Base-by-base conservation (phyloP, 2,113 vertebrate species). In the Psittacula cyanocephala region DNA sequence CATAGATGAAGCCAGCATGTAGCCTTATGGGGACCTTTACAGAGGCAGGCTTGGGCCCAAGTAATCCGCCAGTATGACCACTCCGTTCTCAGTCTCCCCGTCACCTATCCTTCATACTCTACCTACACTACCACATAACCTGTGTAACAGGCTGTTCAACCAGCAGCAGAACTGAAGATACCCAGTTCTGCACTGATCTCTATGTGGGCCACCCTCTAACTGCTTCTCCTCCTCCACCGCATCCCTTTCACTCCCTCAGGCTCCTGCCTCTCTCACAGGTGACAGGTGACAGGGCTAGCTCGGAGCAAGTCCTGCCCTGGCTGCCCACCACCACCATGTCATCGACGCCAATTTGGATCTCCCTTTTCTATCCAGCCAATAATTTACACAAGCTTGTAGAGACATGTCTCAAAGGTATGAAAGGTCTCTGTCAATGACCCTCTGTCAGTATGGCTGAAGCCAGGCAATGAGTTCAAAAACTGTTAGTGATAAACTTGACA, bases 221-320 rank as follows among this genome's bases (percentile, higher is more conserved):
- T 13, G 13, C 13, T 83, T 14, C 27, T 91, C 39, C 41, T 82
- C 28, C 19, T 62, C 15, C 25, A 39, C 28, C 3, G 0, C 27
- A 67, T n/a, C 23, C 28, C 24, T 29, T 43, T 43, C 2, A 3
- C 20, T 72, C 27, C 20, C 28, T 41, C 49, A 27, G 27, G 14
- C 31, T 88, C 22, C 60, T 59, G 20, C 59, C 41, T 67, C 29
- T 52, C 39, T 37, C 49, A 27, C 10, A 17, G 46, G 59, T 46
- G 18, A 11, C 0, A 0, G 29, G 23, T 24, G 8, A 7, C 9
- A 31, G 46, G 47, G 27, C 15, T 33, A 57, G 52, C 13, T 44
- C 10, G 3, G 72, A 63, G 53, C 17, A 3, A 1, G 2, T 20
- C 15, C 14, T 29, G 9, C 35, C 33, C 41, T 18, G n/a, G 8